phyloP scores from a whole-genome alignment of 2,797 vertebrate species.

The Manis pentadactyla region DNA sequence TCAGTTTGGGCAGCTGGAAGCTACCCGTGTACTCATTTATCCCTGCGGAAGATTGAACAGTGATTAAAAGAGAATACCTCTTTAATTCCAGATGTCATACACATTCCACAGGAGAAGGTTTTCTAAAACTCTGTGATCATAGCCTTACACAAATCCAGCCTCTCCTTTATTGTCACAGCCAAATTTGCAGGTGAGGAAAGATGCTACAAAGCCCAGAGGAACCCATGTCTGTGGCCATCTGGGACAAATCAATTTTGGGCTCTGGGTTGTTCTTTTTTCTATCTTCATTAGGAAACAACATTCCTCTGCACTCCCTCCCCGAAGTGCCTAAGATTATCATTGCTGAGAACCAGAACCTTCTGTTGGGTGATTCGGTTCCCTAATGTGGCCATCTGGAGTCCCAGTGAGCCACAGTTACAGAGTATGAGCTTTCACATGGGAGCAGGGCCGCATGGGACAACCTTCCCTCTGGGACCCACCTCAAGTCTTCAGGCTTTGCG shows the following conservation, averaged over 20 bases:
- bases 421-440: slow-evolving; percentile 64
- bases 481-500: neutral
- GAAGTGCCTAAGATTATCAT: slow-evolving; percentile 40
- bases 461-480: neutral
- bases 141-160: neutral
- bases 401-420: slow-evolving; percentile 75
- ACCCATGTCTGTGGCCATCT: slow-evolving; percentile 72
- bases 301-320: slow-evolving; percentile 29
- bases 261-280: slow-evolving; percentile 10
- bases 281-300: slow-evolving; percentile 33
- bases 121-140: slow-evolving; percentile 41
- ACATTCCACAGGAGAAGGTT: slow-evolving; percentile 60
- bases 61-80: slow-evolving; percentile 84
- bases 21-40: slow-evolving; percentile 72
- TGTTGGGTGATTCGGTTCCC: slow-evolving; percentile 75
- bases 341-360: slow-evolving; percentile 81
- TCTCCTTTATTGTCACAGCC: slow-evolving; percentile 7
- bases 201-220: slow-evolving; percentile 23
- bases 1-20: slow-evolving; percentile 84
- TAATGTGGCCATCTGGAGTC: slow-evolving; percentile 80
- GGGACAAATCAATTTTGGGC: slow-evolving; percentile 69
- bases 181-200: neutral
- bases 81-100: slow-evolving; percentile 77
- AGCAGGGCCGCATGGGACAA: neutral
- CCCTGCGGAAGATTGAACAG: slow-evolving; percentile 78